These are phyloP conservation scores for Cyanoramphus novaezelandiae DNA, from an alignment of 2,113 vertebrate species.

Conservation along the genomic window DNA sequence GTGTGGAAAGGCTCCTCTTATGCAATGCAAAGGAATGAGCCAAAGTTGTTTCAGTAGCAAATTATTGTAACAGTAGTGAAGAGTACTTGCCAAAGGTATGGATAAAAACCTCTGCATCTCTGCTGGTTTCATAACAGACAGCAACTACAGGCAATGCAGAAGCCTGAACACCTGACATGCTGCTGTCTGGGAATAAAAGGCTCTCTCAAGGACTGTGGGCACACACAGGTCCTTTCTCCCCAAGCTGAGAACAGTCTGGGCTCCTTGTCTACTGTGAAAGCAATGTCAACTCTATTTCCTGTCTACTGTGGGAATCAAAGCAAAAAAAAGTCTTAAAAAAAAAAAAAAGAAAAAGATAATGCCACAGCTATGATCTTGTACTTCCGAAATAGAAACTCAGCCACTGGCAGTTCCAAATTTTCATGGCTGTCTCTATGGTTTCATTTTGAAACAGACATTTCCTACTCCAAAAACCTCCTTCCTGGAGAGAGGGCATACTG, in stretches of 20 bases:
- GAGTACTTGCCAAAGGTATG: neutral
- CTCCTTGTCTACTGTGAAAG: neutral
- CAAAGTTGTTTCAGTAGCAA: neutral
- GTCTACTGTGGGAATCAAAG: neutral
- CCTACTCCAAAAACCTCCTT: neutral
- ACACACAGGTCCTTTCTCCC: rapidly evolving
- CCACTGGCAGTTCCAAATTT: neutral
- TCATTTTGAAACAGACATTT: neutral
- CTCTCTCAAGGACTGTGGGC: neutral
- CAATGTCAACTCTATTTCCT: neutral
- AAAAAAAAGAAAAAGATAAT: neutral
- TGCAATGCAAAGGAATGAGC: rapidly evolving
- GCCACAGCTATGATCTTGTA: neutral
- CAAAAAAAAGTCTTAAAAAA: neutral
- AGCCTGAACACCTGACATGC: rapidly evolving
- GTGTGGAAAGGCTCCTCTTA: neutral
- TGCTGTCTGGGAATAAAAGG: neutral
- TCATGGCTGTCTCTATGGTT: neutral
- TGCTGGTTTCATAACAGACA: neutral
- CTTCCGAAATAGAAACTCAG: neutral
- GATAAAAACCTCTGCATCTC: neutral
- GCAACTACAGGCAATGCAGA: neutral
- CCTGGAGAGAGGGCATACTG: neutral
- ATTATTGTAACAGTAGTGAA: neutral
- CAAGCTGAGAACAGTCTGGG: neutral